A percentile compares a stretch with the other conserved stretches of the same genome.
Evolutionary conservation across 2,888 invertebrate genomes (phyloP).

Genomic region (Venusia cambrica): DNA sequence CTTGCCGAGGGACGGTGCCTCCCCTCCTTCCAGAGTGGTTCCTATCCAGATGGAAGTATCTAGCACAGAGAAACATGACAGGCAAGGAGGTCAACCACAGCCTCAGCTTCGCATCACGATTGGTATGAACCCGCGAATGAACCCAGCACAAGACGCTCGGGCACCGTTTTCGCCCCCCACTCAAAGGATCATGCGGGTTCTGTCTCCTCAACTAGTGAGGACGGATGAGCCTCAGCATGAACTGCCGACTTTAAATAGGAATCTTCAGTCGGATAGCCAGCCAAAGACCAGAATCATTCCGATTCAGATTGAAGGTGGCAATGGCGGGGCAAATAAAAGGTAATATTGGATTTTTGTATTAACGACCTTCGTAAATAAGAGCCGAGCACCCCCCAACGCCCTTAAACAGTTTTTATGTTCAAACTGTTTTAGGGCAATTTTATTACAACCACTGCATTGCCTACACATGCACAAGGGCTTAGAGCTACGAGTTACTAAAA

Average conservation of each 20-base stretch:
- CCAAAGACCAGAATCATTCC: constrained; percentile 82
- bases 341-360: constrained; percentile 32
- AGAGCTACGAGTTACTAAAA: no score
- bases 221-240: constrained; percentile 67
- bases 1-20: constrained; percentile 57
- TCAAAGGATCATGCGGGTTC: constrained; percentile 76
- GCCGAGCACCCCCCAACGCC: no score
- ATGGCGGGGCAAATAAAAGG: constrained; percentile 66
- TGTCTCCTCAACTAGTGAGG: constrained; percentile 77
- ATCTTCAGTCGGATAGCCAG: constrained; percentile 56
- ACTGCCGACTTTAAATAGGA: constrained; percentile 61
- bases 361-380: no score
- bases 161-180: constrained; percentile 67
- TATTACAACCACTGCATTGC: no score
- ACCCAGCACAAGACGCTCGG: constrained; percentile 46
- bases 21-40: constrained; percentile 77
- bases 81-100: constrained; percentile 48
- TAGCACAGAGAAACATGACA: constrained; percentile 55
- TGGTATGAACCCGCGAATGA: constrained; percentile 70
- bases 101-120: constrained; percentile 72
- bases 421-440: no score
- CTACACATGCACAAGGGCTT: no score
- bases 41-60: constrained; percentile 85
- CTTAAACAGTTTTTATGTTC: no score
- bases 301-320: constrained; percentile 80